These are phyloP conservation scores for Scomberomorus guttatus DNA, from an alignment of 2,797 vertebrate species.

Conservation along the genomic window DNA sequence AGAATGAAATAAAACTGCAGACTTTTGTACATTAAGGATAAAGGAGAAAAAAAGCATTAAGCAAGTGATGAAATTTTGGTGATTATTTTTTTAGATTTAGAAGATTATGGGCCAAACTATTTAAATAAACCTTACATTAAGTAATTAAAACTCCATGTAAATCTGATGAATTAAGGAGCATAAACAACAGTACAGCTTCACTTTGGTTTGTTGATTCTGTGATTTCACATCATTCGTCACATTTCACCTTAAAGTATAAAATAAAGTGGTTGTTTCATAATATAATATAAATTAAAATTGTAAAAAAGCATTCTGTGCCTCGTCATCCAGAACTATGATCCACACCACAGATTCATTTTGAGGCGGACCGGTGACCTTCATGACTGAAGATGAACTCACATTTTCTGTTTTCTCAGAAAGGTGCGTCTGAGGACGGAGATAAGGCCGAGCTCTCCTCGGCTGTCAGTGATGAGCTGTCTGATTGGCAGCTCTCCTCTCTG, in stretches of 20 bases:
- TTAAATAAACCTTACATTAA: neutral
- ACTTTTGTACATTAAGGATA: too few relatives aligned
- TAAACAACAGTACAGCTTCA: neutral
- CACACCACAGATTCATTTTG: conserved; percentile 5
- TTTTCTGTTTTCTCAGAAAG: conserved; percentile 3
- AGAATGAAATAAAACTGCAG: too few relatives aligned
- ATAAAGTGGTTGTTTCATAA: too few relatives aligned
- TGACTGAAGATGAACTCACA: neutral
- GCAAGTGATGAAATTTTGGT: too few relatives aligned
- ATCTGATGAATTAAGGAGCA: neutral
- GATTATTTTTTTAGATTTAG: neutral
- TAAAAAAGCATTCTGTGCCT: neutral
- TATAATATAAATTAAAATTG: neutral
- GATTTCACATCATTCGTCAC: too few relatives aligned
- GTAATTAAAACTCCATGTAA: neutral
- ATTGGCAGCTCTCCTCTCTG: conserved; percentile 55
- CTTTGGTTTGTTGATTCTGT: neutral
- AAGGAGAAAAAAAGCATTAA: too few relatives aligned
- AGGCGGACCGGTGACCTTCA: neutral
- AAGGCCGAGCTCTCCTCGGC: conserved; percentile 56
- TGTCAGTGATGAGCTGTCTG: conserved; percentile 52
- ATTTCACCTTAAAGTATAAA: neutral
- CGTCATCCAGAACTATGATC: neutral
- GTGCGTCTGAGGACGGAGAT: conserved; percentile 21
- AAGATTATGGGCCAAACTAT: neutral